A percentile compares a stretch with the other conserved stretches of the same genome.
phyloP scores from a whole-genome alignment of 2,113 vertebrate genomes.

The Condylura cristata region DNA sequence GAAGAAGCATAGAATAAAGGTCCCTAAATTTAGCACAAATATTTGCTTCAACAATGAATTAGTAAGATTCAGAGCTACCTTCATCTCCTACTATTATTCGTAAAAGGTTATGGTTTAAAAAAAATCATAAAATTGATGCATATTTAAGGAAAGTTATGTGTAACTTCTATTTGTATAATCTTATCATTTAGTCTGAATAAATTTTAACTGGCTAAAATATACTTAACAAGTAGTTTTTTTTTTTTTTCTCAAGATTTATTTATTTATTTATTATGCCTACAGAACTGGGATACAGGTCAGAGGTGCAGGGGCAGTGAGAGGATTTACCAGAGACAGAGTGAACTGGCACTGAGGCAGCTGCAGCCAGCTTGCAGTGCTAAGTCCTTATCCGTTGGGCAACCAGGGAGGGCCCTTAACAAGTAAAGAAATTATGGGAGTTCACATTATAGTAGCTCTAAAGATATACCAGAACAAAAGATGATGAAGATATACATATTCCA shows the following conservation, averaged over 20 bases:
- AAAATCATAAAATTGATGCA: not conserved
- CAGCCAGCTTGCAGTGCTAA: too few species aligned
- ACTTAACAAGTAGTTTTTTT: not conserved
- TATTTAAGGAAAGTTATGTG: not conserved
- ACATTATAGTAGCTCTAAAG: not conserved
- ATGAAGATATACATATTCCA: not conserved
- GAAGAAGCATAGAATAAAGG: not conserved
- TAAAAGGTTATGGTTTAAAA: not conserved
- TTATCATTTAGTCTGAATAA: constrained; percentile 5
- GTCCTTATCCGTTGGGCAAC: too few species aligned
- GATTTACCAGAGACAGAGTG: too few species aligned
- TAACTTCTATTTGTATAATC: constrained; percentile 37
- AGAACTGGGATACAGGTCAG: too few species aligned
- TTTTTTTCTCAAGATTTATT: too few species aligned
- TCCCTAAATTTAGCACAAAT: not conserved
- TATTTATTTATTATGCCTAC: too few species aligned
- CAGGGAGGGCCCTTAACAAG: too few species aligned
- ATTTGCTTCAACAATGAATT: not conserved
- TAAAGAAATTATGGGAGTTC: constrained; percentile 45
- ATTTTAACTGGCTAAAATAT: constrained; percentile 5
- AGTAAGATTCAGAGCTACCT: not conserved
- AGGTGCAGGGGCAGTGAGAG: too few species aligned
- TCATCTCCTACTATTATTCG: not conserved
- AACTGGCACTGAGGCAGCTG: too few species aligned
- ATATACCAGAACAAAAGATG: not conserved